A percentile compares a stretch with the other conserved stretches of the same genome.
These are phyloP conservation scores for Callopanchax toddi DNA, from an alignment of 2,113 vertebrate genomes.

Conservation along the genomic window DNA sequence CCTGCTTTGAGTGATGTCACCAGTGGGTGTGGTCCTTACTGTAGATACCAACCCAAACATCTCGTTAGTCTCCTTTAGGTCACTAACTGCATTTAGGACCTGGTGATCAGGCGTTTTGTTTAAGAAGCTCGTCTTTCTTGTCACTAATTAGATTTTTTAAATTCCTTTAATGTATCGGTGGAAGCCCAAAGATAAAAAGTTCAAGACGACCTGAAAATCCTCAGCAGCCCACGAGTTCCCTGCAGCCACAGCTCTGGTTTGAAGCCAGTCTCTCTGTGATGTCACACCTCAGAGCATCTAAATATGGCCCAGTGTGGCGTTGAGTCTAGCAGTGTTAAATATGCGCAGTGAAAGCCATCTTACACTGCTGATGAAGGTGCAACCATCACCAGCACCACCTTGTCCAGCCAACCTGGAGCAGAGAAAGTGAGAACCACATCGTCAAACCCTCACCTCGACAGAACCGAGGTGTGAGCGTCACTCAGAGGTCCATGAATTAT, in stretches of 20 bases:
- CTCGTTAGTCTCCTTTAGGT: too few species aligned
- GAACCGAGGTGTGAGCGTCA: conserved; percentile 70
- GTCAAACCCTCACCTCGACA: conserved; percentile 60
- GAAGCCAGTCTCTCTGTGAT: conserved; percentile 13
- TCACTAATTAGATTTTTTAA: too few species aligned
- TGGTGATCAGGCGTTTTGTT: too few species aligned
- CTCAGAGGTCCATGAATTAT: conserved; percentile 60
- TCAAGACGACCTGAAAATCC: background rate
- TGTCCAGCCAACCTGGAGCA: conserved; percentile 61
- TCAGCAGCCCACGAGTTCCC: background rate
- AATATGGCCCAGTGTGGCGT: conserved; percentile 56
- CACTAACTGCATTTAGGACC: too few species aligned
- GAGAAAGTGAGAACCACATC: conserved; percentile 53
- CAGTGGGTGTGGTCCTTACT: too few species aligned
- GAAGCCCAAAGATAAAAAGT: background rate
- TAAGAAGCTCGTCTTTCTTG: too few species aligned
- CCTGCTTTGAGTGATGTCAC: too few species aligned
- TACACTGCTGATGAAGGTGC: conserved; percentile 48
- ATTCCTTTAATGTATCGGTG: too few species aligned
- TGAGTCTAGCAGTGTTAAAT: conserved; percentile 73
- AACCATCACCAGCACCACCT: conserved; percentile 42
- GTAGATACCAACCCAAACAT: too few species aligned
- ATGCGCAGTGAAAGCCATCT: conserved; percentile 76
- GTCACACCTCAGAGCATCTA: conserved; percentile 49
- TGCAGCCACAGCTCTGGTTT: background rate